phyloP scores from a whole-genome alignment of 2,113 vertebrate species.

The Calyptomena viridis region DNA sequence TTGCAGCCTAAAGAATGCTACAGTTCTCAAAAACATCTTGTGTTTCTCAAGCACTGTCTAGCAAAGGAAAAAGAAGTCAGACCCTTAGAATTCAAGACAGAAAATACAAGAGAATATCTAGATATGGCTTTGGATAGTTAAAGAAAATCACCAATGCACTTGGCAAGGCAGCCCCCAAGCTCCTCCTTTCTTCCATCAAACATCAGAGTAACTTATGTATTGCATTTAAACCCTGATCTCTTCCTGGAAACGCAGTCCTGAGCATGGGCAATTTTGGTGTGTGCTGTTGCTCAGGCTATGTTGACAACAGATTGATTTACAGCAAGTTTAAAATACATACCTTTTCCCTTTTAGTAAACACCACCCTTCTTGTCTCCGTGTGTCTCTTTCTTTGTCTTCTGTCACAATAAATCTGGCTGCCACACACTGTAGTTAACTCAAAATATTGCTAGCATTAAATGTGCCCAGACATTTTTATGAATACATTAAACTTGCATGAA shows the following conservation, averaged over 20 bases:
- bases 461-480: conserved; percentile 65
- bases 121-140: background rate
- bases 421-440: conserved; percentile 58
- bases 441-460: conserved; percentile 66
- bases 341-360: background rate
- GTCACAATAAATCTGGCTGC: conserved; percentile 64
- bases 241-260: background rate
- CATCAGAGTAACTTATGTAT: background rate
- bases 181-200: background rate
- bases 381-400: conserved; percentile 25
- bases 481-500: conserved; percentile 66
- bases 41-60: background rate
- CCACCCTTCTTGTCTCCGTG: background rate
- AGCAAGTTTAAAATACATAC: background rate
- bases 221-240: background rate
- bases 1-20: background rate
- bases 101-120: background rate
- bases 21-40: background rate
- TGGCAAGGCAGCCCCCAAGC: background rate
- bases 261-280: background rate
- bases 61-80: background rate
- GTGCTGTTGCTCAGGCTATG: background rate
- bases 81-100: background rate
- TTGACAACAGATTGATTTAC: background rate
- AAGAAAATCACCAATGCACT: background rate